A percentile compares a stretch with the other conserved stretches of the same genome.
These are phyloP conservation scores for Gymnoscopelus braueri DNA, from an alignment of 2,797 vertebrate species.

Conservation along the genomic window DNA sequence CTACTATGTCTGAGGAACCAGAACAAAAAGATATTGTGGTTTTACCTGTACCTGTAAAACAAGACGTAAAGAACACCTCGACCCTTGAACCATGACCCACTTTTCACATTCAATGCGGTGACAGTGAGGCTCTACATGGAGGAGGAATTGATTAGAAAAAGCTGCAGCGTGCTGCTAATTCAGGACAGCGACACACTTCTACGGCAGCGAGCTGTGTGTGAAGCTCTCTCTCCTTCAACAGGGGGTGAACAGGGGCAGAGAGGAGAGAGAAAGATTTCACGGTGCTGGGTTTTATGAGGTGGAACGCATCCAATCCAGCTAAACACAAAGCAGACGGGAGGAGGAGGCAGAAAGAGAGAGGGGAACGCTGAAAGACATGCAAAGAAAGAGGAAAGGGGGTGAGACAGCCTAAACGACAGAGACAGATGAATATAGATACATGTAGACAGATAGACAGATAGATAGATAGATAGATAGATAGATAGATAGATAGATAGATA, in stretches of 20 bases:
- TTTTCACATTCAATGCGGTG: no score
- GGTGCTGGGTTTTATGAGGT: constrained; percentile 19
- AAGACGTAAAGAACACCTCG: no score
- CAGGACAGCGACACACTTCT: background rate
- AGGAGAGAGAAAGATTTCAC: constrained; percentile 25
- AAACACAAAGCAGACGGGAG: background rate
- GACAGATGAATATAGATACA: no score
- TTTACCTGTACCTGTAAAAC: no score
- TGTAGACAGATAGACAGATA: background rate
- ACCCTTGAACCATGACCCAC: no score
- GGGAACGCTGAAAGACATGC: background rate
- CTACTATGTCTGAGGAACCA: no score
- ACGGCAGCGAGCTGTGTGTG: background rate
- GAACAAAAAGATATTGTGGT: no score
- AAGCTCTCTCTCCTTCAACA: constrained; percentile 1
- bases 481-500: background rate
- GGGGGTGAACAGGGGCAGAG: background rate
- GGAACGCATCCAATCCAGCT: constrained; percentile 13
- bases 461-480: background rate
- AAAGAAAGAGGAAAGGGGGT: no score
- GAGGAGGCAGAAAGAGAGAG: background rate
- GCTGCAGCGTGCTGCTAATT: background rate
- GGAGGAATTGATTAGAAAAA: background rate
- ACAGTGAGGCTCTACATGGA: background rate
- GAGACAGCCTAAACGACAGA: no score